A percentile compares a stretch with the other conserved stretches of the same genome.
Evolutionary conservation across 2,113 vertebrate species (phyloP).

Genomic region (Noturus placidus): DNA sequence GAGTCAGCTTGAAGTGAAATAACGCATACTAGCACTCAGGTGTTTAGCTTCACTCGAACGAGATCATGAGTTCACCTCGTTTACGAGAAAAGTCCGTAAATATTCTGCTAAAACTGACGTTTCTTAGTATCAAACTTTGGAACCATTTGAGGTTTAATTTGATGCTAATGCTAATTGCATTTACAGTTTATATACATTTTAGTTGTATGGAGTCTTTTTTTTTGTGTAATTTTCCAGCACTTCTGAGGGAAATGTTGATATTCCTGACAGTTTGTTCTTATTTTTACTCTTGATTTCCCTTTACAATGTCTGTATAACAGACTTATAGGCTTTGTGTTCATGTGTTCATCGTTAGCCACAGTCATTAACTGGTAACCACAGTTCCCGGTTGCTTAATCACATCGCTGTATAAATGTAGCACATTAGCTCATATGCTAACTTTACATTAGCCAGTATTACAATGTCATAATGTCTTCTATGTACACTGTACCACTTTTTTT

Average conservation of each 20-base stretch:
- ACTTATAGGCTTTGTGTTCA: background rate
- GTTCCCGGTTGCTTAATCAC: background rate
- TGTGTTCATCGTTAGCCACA: background rate
- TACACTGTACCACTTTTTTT: no score
- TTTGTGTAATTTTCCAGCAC: background rate
- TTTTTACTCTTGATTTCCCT: background rate
- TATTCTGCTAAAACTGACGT: background rate
- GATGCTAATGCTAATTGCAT: background rate
- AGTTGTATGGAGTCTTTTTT: background rate
- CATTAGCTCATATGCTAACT: slow-evolving; percentile 3
- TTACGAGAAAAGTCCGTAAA: background rate
- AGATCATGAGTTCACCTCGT: background rate
- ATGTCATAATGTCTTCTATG: background rate
- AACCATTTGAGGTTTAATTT: background rate
- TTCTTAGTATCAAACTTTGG: background rate
- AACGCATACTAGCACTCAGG: background rate
- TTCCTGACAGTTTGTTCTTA: no score
- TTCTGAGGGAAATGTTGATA: background rate
- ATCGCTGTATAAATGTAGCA: background rate
- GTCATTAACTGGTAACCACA: background rate
- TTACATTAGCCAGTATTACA: background rate
- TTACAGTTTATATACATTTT: background rate
- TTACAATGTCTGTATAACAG: background rate
- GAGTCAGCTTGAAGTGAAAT: background rate
- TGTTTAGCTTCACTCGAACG: background rate